Evolutionary conservation across 2,113 vertebrate genomes (phyloP).

Genomic region (Brachionichthys hirsutus): DNA sequence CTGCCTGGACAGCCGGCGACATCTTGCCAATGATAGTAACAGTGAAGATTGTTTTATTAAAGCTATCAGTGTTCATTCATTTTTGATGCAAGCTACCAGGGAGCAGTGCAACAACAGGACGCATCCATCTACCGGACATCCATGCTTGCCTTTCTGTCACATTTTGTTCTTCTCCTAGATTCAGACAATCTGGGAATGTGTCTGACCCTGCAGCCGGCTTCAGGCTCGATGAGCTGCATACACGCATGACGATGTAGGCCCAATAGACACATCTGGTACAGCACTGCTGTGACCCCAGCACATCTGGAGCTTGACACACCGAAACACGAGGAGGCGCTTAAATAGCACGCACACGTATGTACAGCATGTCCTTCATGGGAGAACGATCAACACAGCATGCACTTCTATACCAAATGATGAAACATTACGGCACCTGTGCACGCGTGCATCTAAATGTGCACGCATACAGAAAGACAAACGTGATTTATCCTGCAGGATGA

Average conservation of each 20-base stretch:
- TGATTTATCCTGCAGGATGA: neutral
- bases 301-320: constrained; percentile 64
- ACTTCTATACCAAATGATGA: neutral
- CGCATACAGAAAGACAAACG: constrained; percentile 13
- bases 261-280: constrained; percentile 63
- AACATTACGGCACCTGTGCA: no score
- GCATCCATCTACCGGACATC: neutral
- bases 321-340: constrained; percentile 40
- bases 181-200: constrained; percentile 5
- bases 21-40: constrained; percentile 59
- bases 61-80: constrained; percentile 19
- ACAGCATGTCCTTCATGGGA: constrained; percentile 38
- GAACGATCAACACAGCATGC: constrained; percentile 40
- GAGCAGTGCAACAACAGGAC: constrained; percentile 3
- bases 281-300: constrained; percentile 45
- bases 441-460: no score
- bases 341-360: constrained; percentile 51
- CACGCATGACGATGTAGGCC: constrained; percentile 23
- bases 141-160: constrained; percentile 1
- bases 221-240: constrained; percentile 26
- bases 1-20: constrained; percentile 35
- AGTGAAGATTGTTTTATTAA: constrained; percentile 48
- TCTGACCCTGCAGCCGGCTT: constrained; percentile 21
- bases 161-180: constrained; percentile 8
- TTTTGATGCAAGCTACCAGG: neutral